Base-by-base conservation (phyloP, 2,113 vertebrate species). In the Tyrannus savana region DNA sequence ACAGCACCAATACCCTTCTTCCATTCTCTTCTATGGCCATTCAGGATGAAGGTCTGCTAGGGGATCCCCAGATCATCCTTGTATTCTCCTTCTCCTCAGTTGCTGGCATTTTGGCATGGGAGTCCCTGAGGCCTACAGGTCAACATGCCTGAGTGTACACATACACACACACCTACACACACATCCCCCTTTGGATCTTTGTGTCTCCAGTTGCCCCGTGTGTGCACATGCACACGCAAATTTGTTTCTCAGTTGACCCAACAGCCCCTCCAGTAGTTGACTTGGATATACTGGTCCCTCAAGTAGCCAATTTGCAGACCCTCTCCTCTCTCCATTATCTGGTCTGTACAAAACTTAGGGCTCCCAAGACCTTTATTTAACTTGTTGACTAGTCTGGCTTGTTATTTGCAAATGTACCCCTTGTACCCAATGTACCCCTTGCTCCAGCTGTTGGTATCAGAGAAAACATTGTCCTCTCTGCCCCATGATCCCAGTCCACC, bases 151-250 rank as follows among this genome's bases (percentile, higher is more conserved):
- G 10, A 10, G 8, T 27, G 3, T 6, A 19, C 6, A 55, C 8
- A 12, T 19, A 24, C 0, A 0, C 2, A 19, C 37, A 37, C 10
- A 30, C 44, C 16, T n/a, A 42, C 33, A 55, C 6, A 16, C 6
- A 25, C 1, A 50, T 10, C 7, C 5, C 19, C 3, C 12, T 18
- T 47, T 84, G 58, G 22, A 46, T 66, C 16, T 46, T 62, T 17
- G 47, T 30, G 7, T 67, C 30, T 84, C 47, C 30, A 46, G 14
- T 8, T 80, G n/a, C 22, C 19, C 68, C 16, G 6, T 27, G 6
- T 0, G 0, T 37, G 9, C n/a, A 52, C 12, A 56, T 11, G 46
- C 8, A 37, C 12, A 39, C 3, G 4, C 7, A 73, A 31, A 28
- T n/a, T 2, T 13, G 21, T 59, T 79, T 55, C 11, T 44, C 23